phyloP scores from a whole-genome alignment of 2,113 vertebrate species.

The Cynopterus brachyotis region DNA sequence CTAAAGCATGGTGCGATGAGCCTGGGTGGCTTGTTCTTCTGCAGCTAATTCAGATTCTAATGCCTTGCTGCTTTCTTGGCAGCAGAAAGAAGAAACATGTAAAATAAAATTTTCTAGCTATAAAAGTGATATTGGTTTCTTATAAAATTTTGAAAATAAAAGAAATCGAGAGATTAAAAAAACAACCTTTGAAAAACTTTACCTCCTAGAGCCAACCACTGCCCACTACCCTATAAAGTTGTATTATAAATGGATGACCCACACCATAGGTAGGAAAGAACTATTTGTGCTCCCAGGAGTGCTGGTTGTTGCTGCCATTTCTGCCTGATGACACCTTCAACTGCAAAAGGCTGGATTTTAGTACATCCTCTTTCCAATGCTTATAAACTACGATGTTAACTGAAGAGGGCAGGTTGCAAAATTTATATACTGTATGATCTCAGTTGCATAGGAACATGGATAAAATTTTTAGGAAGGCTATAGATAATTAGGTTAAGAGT shows the following conservation, averaged over 20 bases:
- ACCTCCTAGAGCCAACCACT: neutral
- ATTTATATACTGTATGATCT: neutral
- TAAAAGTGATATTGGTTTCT: constrained; percentile 1
- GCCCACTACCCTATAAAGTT: neutral
- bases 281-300: neutral
- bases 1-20: neutral
- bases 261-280: neutral
- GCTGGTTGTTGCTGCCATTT: neutral
- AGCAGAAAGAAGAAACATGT: constrained; percentile 39
- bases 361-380: neutral
- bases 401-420: constrained; percentile 15
- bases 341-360: constrained; percentile 27
- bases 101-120: neutral
- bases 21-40: neutral
- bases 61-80: neutral
- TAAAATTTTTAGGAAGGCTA: neutral
- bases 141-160: neutral
- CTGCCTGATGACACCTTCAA: neutral
- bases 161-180: neutral
- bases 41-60: neutral
- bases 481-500: neutral
- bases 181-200: neutral
- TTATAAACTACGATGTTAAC: neutral
- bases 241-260: neutral
- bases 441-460: neutral